Conservation (phyloP, 2,113 vertebrate species). For the Excalfactoria chinensis region DNA sequence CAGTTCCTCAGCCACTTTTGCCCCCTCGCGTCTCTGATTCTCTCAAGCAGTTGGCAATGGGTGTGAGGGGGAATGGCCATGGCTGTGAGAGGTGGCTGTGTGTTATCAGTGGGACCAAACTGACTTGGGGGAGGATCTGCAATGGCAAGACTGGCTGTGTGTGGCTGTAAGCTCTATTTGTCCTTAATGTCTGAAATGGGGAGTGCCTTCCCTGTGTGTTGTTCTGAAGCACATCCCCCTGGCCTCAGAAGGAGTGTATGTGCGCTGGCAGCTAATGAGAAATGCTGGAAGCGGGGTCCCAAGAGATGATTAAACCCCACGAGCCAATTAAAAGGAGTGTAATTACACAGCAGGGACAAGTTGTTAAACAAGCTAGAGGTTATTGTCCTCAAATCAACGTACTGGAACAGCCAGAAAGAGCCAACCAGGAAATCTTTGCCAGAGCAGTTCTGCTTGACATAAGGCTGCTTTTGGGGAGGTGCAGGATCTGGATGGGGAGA, state of each 20-base stretch:
- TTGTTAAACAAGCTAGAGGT: conserved; percentile 92
- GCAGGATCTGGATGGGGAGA: not conserved
- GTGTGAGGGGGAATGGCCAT: not conserved
- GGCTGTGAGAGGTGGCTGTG: not conserved
- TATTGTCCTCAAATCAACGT: conserved; percentile 89
- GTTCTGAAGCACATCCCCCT: not conserved
- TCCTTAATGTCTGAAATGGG: not conserved
- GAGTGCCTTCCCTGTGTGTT: not conserved
- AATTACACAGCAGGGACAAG: conserved; percentile 87
- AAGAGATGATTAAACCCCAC: conserved; percentile 85
- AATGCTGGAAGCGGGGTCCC: conserved; percentile 70
- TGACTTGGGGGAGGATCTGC: fast-evolving
- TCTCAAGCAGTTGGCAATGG: not conserved
- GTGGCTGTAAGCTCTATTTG: not conserved
- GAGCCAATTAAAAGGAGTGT: conserved; percentile 88
- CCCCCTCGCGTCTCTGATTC: not conserved
- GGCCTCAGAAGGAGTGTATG: not conserved
- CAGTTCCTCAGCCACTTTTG: not conserved
- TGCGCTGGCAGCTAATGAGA: conserved; percentile 61
- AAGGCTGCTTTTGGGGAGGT: not conserved
- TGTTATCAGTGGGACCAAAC: not conserved
- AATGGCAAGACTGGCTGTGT: not conserved
- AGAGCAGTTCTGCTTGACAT: not conserved
- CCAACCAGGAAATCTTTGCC: not conserved
- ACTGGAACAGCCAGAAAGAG: conserved; percentile 79